phyloP scores from a whole-genome alignment of 1,140 invertebrate genomes.

The Apis mellifera region DNA sequence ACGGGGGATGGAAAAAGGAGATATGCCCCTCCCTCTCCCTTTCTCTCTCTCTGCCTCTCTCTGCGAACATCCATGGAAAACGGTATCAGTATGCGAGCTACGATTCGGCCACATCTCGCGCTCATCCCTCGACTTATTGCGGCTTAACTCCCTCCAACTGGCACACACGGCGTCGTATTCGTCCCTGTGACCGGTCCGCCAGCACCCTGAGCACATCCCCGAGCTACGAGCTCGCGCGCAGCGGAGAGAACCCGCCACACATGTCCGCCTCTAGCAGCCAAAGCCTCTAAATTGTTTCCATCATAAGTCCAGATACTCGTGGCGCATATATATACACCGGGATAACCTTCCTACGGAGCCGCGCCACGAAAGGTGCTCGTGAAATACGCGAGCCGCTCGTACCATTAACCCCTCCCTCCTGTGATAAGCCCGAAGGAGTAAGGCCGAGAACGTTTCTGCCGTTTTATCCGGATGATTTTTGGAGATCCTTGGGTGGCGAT shows the following conservation, averaged over 20 bases:
- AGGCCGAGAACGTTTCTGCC: not conserved
- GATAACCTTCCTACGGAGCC: slow-evolving; percentile 72
- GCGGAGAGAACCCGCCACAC: slow-evolving; percentile 61
- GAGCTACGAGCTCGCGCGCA: not conserved
- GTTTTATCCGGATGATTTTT: slow-evolving; percentile 10
- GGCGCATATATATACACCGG: slow-evolving; percentile 78
- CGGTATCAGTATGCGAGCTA: slow-evolving; percentile 81
- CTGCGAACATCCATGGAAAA: slow-evolving; percentile 58
- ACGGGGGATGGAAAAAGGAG: not conserved
- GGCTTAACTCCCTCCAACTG: slow-evolving; percentile 76
- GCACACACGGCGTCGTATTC: slow-evolving; percentile 63
- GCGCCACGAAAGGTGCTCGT: slow-evolving; percentile 56
- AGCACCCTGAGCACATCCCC: slow-evolving; percentile 62
- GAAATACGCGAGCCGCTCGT: slow-evolving; percentile 70
- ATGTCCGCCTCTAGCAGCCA: slow-evolving; percentile 69
- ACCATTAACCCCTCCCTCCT: slow-evolving; percentile 70
- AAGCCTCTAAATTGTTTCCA: slow-evolving; percentile 82
- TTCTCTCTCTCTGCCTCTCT: slow-evolving; percentile 30
- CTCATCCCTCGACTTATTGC: slow-evolving; percentile 82
- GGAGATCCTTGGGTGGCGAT: not conserved
- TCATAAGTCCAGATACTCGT: slow-evolving; percentile 81
- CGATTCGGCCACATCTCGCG: slow-evolving; percentile 81
- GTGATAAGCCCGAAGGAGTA: slow-evolving; percentile 57
- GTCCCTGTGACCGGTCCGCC: slow-evolving; percentile 57
- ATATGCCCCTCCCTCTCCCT: slow-evolving; percentile 41